Conservation (phyloP, 2,888 invertebrate genomes). For the Andrena fulva region DNA sequence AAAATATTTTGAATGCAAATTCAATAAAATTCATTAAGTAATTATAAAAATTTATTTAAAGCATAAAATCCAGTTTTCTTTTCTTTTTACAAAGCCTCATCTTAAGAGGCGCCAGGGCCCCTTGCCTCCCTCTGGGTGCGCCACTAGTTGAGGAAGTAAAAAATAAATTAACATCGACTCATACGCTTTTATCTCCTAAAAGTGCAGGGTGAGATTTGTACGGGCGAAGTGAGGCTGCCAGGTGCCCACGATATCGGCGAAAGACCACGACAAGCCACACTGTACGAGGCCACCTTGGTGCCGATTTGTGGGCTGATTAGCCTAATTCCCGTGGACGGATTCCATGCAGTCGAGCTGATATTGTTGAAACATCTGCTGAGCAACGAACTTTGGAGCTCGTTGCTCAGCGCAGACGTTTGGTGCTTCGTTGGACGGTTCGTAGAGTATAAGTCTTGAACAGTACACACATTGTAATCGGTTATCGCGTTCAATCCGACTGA, state of each 20-base stretch:
- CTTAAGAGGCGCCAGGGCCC: too few relatives aligned
- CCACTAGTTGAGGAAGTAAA: too few relatives aligned
- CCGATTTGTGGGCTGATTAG: constrained; percentile 72
- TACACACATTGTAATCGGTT: not conserved
- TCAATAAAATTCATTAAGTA: too few relatives aligned
- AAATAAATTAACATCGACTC: not conserved
- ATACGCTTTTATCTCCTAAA: not conserved
- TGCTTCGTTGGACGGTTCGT: constrained; percentile 78
- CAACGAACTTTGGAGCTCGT: constrained; percentile 76
- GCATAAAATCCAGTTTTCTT: too few relatives aligned
- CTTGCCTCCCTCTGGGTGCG: too few relatives aligned
- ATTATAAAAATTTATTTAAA: too few relatives aligned
- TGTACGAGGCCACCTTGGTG: constrained; percentile 79
- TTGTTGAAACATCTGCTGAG: constrained; percentile 79
- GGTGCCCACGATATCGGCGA: constrained; percentile 54
- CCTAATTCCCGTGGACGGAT: constrained; percentile 70
- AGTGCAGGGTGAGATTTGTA: constrained; percentile 76
- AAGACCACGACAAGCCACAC: constrained; percentile 49
- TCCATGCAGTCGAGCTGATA: constrained; percentile 70
- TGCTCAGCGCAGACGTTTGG: constrained; percentile 79
- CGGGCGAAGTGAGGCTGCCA: constrained; percentile 67
- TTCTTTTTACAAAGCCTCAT: too few relatives aligned
- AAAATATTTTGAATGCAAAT: too few relatives aligned
- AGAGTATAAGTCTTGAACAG: not conserved
- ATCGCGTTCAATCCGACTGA: too few relatives aligned